Base-by-base conservation (phyloP, 1,140 invertebrate genomes). In the Dolichoris vasculosae region DNA sequence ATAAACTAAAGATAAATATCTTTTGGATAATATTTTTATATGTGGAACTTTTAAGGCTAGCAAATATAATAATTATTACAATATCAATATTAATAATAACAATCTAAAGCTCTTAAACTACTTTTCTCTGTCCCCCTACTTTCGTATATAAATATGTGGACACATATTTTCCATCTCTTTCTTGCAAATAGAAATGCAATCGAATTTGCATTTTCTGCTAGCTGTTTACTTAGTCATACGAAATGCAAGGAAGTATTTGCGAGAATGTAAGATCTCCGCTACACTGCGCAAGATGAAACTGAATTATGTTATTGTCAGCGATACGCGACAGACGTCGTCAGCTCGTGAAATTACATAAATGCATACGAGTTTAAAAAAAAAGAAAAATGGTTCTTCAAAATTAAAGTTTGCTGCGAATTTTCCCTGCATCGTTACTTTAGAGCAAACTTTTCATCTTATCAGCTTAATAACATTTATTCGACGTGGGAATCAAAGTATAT, bases 171-270 rank as follows among this genome's bases (percentile, higher is more conserved):
- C n/a, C 30, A 30, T 43, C 26, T 43, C 40, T 15, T 3, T 73
- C 71, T 40, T 26, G 43, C 40, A 26, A 55, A 76, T 51, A 26
- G 23, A 81, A 30, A 46, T 40, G 59, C 63, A 30, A 46, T 40
- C 30, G 69, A 59, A 84, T 84, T 84, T 84, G 59, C 83, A 84
- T 78, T 84, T 78, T 69, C 73, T 20, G 30, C 40, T 23, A 63
- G 38, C 69, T 64, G 63, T 78, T 84, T 84, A 69, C 83, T 84
- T 84, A 84, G 83, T 84, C 75, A 78, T 84, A 46, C 75, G 26
- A 69, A 64, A 71, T 69, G 40, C 63, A 46, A 51, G 46, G 30
- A 78, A 69, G 55, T 83, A 76, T 64, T 77, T 55, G 38, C 38
- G 11, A 69, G 43, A 26, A 59, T 26, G 2, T 59, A 59, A 59